phyloP scores from a whole-genome alignment of 2,113 vertebrate species.

The Serinus canaria region DNA sequence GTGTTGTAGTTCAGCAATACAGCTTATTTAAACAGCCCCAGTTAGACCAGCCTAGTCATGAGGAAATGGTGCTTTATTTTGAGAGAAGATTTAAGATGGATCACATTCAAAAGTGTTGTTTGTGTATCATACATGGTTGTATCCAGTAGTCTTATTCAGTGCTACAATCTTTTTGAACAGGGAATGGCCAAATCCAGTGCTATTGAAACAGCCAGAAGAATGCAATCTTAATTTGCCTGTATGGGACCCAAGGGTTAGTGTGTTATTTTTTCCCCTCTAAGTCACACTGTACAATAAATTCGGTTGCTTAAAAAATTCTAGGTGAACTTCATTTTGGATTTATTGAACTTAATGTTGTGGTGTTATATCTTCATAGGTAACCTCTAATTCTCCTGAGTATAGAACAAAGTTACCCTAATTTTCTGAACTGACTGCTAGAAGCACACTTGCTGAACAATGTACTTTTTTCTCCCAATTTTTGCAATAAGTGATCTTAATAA shows the following conservation, averaged over 20 bases:
- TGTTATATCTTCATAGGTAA: slow-evolving; percentile 29
- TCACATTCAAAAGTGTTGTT: slow-evolving; percentile 66
- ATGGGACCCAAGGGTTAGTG: slow-evolving; percentile 91
- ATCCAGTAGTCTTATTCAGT: slow-evolving; percentile 80
- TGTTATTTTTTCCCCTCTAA: slow-evolving; percentile 80
- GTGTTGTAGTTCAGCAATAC: not conserved
- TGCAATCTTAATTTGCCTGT: slow-evolving; percentile 89
- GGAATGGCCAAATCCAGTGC: slow-evolving; percentile 92
- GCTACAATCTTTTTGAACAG: slow-evolving; percentile 84
- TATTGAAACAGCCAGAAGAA: slow-evolving; percentile 88
- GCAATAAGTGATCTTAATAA: slow-evolving; percentile 49
- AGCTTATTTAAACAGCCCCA: not conserved
- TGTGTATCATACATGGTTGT: slow-evolving; percentile 71
- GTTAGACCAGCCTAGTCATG: not conserved
- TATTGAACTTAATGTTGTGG: slow-evolving; percentile 29
- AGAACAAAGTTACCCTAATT: slow-evolving; percentile 34
- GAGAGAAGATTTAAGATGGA: slow-evolving; percentile 48
- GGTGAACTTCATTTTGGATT: slow-evolving; percentile 29
- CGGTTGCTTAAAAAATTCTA: slow-evolving; percentile 58
- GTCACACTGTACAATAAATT: slow-evolving; percentile 73
- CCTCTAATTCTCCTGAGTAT: slow-evolving; percentile 27
- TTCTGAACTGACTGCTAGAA: slow-evolving; percentile 16
- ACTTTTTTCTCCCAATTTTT: slow-evolving; percentile 4
- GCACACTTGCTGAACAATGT: slow-evolving; percentile 32
- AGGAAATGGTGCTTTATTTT: slow-evolving; percentile 5